phyloP scores from a whole-genome alignment of 2,888 invertebrate genomes.

The Prosopocoilus inquinatus region DNA sequence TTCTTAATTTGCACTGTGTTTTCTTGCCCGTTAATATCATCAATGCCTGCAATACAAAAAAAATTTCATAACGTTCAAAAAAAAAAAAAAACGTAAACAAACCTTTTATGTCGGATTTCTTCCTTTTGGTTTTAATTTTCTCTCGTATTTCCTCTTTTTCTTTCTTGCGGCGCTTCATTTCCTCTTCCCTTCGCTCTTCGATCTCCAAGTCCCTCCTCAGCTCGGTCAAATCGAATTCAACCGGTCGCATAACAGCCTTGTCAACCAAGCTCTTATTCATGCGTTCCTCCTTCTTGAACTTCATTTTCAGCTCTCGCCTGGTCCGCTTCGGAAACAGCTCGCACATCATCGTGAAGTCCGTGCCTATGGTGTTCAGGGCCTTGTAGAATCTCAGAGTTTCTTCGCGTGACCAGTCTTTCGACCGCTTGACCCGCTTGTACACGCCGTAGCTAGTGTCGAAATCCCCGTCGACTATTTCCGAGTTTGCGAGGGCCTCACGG shows the following conservation, averaged over 20 bases:
- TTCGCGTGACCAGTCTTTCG: conserved; percentile 71
- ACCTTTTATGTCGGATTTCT: conserved; percentile 11
- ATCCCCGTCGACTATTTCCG: conserved; percentile 65
- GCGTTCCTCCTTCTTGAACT: conserved; percentile 90
- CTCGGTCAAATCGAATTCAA: conserved; percentile 65
- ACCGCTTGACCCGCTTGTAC: conserved; percentile 65
- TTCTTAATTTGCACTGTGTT: conserved; percentile 10
- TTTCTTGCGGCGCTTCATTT: conserved; percentile 32
- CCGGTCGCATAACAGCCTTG: conserved; percentile 69
- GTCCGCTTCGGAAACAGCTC: conserved; percentile 75
- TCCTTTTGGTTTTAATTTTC: conserved; percentile 19
- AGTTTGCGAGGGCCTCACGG: conserved; percentile 63
- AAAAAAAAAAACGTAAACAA: background rate
- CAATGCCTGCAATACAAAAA: background rate
- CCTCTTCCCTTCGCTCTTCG: conserved; percentile 41
- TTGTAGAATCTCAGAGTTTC: conserved; percentile 91
- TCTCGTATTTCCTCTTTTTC: conserved; percentile 26
- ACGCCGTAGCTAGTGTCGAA: conserved; percentile 57
- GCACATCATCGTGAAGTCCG: conserved; percentile 90
- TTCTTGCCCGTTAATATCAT: conserved; percentile 13
- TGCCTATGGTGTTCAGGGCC: conserved; percentile 84
- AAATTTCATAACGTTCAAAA: background rate
- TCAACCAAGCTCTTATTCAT: conserved; percentile 71
- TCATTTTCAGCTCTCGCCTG: conserved; percentile 81
- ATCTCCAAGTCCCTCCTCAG: conserved; percentile 59